Conservation (phyloP, 1,140 invertebrate genomes). For the Batillaria attramentaria region DNA sequence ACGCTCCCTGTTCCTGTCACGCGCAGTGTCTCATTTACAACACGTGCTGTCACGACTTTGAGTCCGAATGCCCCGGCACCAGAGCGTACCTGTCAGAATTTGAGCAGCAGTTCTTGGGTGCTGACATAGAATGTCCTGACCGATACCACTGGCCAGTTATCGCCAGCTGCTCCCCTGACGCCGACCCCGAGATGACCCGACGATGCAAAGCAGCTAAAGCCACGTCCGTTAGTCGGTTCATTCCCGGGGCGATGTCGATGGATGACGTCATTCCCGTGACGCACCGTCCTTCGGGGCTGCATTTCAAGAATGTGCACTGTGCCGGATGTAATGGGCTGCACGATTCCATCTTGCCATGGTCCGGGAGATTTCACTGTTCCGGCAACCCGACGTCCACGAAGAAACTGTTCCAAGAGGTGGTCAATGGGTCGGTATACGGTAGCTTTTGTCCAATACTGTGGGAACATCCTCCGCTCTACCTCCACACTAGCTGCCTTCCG, state of each 20-base stretch:
- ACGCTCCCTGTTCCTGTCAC: background rate
- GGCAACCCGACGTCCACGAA: background rate
- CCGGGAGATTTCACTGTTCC: background rate
- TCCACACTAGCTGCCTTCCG: background rate
- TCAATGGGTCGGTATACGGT: background rate
- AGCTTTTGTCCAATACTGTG: background rate
- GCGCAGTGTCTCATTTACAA: background rate
- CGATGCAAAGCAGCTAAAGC: background rate
- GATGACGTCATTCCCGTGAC: background rate
- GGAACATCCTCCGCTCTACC: background rate
- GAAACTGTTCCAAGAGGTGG: background rate
- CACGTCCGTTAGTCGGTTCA: background rate
- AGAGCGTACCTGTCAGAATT: background rate
- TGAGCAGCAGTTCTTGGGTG: background rate
- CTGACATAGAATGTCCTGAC: background rate
- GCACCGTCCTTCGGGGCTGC: background rate
- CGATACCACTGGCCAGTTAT: background rate
- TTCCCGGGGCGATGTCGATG: background rate
- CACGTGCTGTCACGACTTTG: constrained; percentile 1
- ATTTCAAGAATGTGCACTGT: background rate
- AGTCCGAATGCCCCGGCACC: background rate
- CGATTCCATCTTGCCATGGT: background rate
- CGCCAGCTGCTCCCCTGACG: background rate
- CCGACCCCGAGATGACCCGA: background rate
- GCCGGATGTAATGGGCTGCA: background rate